Base-by-base conservation (phyloP, 2,113 vertebrate species). In the Camelus dromedarius region DNA sequence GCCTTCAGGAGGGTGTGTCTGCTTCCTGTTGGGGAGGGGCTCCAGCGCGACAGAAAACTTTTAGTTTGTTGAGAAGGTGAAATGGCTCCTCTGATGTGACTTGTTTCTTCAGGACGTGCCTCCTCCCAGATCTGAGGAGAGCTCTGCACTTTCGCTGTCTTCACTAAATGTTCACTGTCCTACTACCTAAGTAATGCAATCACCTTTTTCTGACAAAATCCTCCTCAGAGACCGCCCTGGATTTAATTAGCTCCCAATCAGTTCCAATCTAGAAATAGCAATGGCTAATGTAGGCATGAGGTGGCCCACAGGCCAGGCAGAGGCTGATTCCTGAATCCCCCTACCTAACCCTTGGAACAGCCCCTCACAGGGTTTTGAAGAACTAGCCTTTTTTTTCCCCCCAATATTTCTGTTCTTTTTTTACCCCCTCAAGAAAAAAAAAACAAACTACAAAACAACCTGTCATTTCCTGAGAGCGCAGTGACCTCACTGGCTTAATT, bases 381-480 rank as follows among this genome's bases (percentile, higher is more conserved):
- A 87, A 70, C 20, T 32, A 70, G 32, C 28, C 64, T 67, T 48
- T 84, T 81, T 89, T 70, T 66, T 20, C 8, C 2, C 58, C 3
- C 9, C 38, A 70, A 4, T 87, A 62, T 83, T 92, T 96, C 91
- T 93, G 67, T 35, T 96, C 22, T 62, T 79, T 75, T 80, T 58
- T 4, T 18, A 19, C 20, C 19, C 22, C 24, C 70, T 75, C 60
- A 75, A 76, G 83, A 90, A 95, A 88, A 42, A 42, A 42, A 42
- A 42, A 42, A 42, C 38, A 42, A 42, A 42, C 38, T 5, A 42
- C 38, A 42, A 42, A 42, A 42, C 38, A 42, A 93, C 46, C 50
- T 94, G 80, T 77, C 22, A 2, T 94, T 95, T 89, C 86, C 88
- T 95, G n/a, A 66, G 76, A 62, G 67, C 54, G n/a, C 62, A 62